phyloP scores from a whole-genome alignment of 2,797 vertebrate genomes.

The Fratercula arctica region DNA sequence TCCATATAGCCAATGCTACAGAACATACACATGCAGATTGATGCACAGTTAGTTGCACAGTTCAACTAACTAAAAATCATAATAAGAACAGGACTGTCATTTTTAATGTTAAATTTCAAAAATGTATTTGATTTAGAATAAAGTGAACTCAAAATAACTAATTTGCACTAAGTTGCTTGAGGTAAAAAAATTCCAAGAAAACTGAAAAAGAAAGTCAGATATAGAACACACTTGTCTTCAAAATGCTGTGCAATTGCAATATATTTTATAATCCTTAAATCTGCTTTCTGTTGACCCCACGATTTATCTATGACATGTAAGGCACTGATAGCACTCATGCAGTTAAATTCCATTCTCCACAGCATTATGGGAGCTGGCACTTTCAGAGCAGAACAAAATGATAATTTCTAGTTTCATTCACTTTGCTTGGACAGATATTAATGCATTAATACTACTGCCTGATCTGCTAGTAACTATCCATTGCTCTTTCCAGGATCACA shows the following conservation, averaged over 20 bases:
- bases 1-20: neutral
- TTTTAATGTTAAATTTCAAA: neutral
- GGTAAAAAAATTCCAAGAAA: neutral
- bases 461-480: neutral
- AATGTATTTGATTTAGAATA: neutral
- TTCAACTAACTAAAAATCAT: neutral
- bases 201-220: neutral
- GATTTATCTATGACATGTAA: constrained; percentile 53
- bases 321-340: neutral
- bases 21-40: neutral
- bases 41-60: neutral
- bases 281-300: constrained; percentile 32
- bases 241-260: constrained; percentile 42
- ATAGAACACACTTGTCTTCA: constrained; percentile 11
- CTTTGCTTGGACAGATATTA: constrained; percentile 49
- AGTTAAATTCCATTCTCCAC: constrained; percentile 67
- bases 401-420: constrained; percentile 53
- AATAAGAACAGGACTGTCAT: neutral
- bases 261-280: constrained; percentile 34
- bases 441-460: constrained; percentile 12
- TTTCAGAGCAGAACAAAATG: constrained; percentile 43
- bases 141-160: neutral
- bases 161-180: neutral
- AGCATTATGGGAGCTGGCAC: neutral
- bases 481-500: constrained; percentile 2